Base-by-base conservation (phyloP, 2,888 invertebrate genomes). In the Xestia sexstrigata region DNA sequence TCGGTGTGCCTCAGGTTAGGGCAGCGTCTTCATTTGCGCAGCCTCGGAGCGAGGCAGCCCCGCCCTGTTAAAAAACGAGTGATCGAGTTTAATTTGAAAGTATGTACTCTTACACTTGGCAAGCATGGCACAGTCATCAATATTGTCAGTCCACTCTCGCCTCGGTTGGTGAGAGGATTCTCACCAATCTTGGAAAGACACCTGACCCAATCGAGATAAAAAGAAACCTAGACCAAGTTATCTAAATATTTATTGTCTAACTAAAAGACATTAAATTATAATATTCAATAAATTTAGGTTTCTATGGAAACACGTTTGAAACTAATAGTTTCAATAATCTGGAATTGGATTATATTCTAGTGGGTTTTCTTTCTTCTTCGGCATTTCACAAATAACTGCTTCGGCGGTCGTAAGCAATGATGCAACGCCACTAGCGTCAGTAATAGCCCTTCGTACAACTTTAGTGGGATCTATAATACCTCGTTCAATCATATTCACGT, bases 381-480 rank as follows among this genome's bases (percentile, higher is more conserved):
- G 90, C n/a, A 92, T 58, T 9, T 99, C 99, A 74, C 99, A 98
- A 82, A 99, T 98, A 42, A 99, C 99, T 71, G 98, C 98, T 97
- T 99, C 99, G 26, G 99, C 99, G 47, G 99, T 99, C 66, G 96
- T 96, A 66, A 96, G 89, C 72, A 96, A 87, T n/a, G 96, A 96
- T 70, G 96, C 96, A 35, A 96, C 94, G 65, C 96, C 94, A 88
- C 96, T 94, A 17, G 96, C 96, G 89, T 96, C 95, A 66, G 90
- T 94, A 70, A 96, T 83, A 30, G 96, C 96, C 88, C 94, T 92
- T 91, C 92, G 91, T 2, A 96, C 94, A 15, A 96, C 94, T 97
- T 99, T 99, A 49, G 99, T 99, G 23, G 99, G 99, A 95, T 99
- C 99, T 90, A 99, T 98, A 91, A 99, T 99, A 76, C 99, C 99